Evolutionary conservation across 2,888 invertebrate species (phyloP), one percentile per base, ranked within the genome.

Genomic region (Hirudinaria manillensis): DNA sequence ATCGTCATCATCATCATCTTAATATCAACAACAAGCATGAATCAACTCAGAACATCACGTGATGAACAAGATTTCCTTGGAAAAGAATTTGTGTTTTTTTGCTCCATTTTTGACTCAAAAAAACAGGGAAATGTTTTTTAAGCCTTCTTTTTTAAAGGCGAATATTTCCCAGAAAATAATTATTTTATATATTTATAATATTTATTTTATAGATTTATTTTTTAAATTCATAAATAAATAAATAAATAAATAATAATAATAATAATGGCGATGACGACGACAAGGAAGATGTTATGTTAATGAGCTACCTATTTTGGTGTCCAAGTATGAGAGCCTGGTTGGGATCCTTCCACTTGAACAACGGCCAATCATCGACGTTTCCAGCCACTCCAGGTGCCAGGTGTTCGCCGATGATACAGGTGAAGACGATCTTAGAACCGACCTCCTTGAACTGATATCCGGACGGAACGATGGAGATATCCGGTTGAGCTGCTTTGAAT

Each of bases 1-100:
- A 65, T 74, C 66, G 16, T 74, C 74, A 74, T 66, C 74, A 74
- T 56, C 74, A 74, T 74, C 74, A 65, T 74, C 66, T 7, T 74
- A 65, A 74, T 53, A n/a, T n/a, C n/a, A n/a, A n/a, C n/a, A n/a
- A n/a, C n/a, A n/a, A n/a, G n/a, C n/a, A n/a, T n/a, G n/a, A n/a
- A n/a, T n/a, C n/a, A n/a, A n/a, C n/a, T n/a, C n/a, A n/a, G n/a
- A n/a, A n/a, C n/a, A n/a, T n/a, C n/a, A n/a, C n/a, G n/a, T n/a
- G n/a, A n/a, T n/a, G n/a, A n/a, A n/a, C n/a, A n/a, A n/a, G n/a
- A n/a, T n/a, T n/a, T n/a, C n/a, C n/a, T n/a, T n/a, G n/a, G n/a
- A n/a, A n/a, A n/a, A n/a, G n/a, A n/a, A n/a, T n/a, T n/a, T n/a
- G n/a, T n/a, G n/a, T n/a, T n/a, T n/a, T n/a, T n/a, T n/a, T n/a